Evolutionary conservation across 1,140 invertebrate species (phyloP), one percentile per base, ranked within the genome.

Genomic region (Hormaphis cornu): DNA sequence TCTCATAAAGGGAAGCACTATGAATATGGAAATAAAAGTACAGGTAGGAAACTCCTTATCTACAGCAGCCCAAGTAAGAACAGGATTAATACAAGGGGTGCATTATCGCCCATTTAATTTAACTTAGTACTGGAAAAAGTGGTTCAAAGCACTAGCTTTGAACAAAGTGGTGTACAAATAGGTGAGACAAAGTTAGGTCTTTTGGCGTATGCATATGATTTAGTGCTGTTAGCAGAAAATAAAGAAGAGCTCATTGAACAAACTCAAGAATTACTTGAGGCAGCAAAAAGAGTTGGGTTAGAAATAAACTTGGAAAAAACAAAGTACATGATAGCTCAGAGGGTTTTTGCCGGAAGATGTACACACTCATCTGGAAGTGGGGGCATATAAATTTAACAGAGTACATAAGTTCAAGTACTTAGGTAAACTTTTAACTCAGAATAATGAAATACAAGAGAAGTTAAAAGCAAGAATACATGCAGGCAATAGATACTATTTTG

Each of bases 71-170:
- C 10, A 63, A 24, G 16, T 52, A 22, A 44, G 33, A 63, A 50
- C 42, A 33, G 59, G 70, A 26, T 7, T 61, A 28, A 70, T 30
- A 35, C 26, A 69, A 72, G 69, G 54, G 10, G 69, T 52, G n/a
- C 52, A 8, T 20, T 58, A 24, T 59, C 42, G 20, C 52, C 61
- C 7, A 14, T 54, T 46, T 52, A 37, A 3, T 70, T 72, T 37
- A 70, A 72, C 33, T 26, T 61, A 26, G 37, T 40, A 16, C 24
- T 70, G 16, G 71, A 69, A 30, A 61, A 69, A 76, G 79, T 40
- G 40, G 14, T 61, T 37, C 8, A 46, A 44, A 58, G 20, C n/a
- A 24, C 28, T 7, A 53, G 20, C n/a, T 35, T 20, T 35, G 22
- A 40, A 46, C 24, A 18, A 26, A 35, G 28, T 44, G 54, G 54